Evolutionary conservation across 2,797 vertebrate species (phyloP), one percentile per base, ranked within the genome.

Genomic region (Parambassis ranga): DNA sequence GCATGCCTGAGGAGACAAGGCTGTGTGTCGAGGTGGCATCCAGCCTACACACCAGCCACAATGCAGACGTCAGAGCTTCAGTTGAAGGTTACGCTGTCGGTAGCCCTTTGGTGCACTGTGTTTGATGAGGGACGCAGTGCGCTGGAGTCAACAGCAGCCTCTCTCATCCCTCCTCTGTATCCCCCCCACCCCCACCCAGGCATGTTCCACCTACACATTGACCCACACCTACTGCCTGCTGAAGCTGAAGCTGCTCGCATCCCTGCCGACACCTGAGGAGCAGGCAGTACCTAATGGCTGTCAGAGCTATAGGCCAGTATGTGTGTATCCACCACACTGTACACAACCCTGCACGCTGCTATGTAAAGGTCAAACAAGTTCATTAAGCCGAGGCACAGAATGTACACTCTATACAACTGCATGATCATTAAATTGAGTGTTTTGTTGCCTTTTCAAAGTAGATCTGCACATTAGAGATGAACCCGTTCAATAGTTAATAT

Each of bases 121-220:
- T 87, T 85, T 87, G 81, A 86, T 83, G 81, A 87, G 80, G 84
- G 81, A 81, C 72, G 84, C 87, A 84, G 75, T 81, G 81, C 72
- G 62, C 83, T 24, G 65, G 42, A 82, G 80, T 79, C 63, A 81
- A 78, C 78, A 62, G 75, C 74, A 80, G 58, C 57, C 73, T 66
- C 65, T 74, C 71, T 79, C 73, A 55, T 67, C 63, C 48, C 44
- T 75, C 79, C 64, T 58, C 64, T 56, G 63, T 8, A 22, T 44
- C 18, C 35, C 22, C 5, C 22, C 39, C 35, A 44, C 18, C 35
- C 22, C 5, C 22, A 39, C 35, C 56, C 47, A 41, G 49, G 70
- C 46, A 28, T 36, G 31, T 38, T 44, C 74, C 73, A 75, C 71
- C 75, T 69, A 65, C 56, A 35, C 6, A 31, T 53, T 86, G 79